Evolutionary conservation across 2,113 vertebrate genomes (phyloP).

Genomic region (Podarcis cretensis): DNA sequence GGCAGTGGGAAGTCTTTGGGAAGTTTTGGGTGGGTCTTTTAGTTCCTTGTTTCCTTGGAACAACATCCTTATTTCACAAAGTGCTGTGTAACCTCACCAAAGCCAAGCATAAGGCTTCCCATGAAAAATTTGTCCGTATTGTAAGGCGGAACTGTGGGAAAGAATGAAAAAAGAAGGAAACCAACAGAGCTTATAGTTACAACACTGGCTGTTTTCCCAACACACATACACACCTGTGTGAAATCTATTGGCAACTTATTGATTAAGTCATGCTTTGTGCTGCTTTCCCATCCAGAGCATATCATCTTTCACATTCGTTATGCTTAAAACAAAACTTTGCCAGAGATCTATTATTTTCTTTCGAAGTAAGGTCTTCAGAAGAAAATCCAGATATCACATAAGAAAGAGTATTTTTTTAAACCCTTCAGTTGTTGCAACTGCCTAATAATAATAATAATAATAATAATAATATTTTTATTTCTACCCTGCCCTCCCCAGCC

Average conservation of each 20-base stretch:
- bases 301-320: neutral
- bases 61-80: neutral
- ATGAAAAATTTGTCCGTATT: neutral
- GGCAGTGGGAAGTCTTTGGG: neutral
- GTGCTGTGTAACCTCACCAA: no score
- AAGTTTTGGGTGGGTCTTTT: neutral
- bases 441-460: no score
- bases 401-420: neutral
- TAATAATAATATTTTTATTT: no score
- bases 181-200: neutral
- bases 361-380: neutral
- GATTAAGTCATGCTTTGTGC: neutral
- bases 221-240: neutral
- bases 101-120: neutral
- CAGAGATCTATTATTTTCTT: neutral
- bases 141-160: neutral
- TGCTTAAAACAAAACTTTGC: neutral
- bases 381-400: neutral
- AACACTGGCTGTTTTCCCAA: neutral
- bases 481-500: no score
- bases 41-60: neutral
- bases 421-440: no score
- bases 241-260: neutral
- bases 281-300: neutral
- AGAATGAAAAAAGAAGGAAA: neutral